Percentiles rank a stretch among this genome's conserved stretches.
phyloP scores from a whole-genome alignment of 2,888 invertebrate genomes.

The Trimorus sp. region DNA sequence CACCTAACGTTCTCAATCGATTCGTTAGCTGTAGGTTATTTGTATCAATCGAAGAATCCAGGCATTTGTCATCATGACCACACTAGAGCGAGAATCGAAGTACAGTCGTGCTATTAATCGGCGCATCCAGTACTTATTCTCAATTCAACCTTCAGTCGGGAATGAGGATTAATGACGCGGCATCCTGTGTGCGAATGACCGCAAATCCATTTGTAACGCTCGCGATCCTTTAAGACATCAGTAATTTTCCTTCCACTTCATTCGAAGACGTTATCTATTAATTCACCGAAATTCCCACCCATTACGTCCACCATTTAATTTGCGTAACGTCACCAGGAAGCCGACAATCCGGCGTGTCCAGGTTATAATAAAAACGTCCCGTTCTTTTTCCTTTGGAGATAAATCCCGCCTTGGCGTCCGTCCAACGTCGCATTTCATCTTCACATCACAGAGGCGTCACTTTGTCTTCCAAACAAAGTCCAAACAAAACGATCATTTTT shows the following conservation, averaged over 20 bases:
- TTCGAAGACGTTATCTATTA: background rate
- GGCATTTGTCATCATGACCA: constrained; percentile 70
- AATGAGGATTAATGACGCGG: constrained; percentile 78
- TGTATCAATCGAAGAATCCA: constrained; percentile 28
- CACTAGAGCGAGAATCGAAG: constrained; percentile 66
- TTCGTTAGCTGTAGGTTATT: constrained; percentile 28
- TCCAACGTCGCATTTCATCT: no score
- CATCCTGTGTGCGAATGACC: constrained; percentile 73
- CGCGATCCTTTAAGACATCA: constrained; percentile 56
- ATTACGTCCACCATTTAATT: no score
- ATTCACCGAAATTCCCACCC: no score
- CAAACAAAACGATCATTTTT: no score
- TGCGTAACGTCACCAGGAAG: no score
- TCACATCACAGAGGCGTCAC: no score
- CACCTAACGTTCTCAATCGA: background rate
- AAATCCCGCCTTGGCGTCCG: no score
- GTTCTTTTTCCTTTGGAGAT: no score
- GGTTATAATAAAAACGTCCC: no score
- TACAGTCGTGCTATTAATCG: constrained; percentile 72
- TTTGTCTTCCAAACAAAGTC: no score
- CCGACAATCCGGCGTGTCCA: no score
- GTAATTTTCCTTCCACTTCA: constrained; percentile 49
- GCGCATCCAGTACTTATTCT: constrained; percentile 73
- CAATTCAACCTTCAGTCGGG: constrained; percentile 75
- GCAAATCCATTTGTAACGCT: constrained; percentile 70